A percentile compares a stretch with the other conserved stretches of the same genome.
Conservation (phyloP, 1,140 invertebrate genomes). For the Manduca sexta region DNA sequence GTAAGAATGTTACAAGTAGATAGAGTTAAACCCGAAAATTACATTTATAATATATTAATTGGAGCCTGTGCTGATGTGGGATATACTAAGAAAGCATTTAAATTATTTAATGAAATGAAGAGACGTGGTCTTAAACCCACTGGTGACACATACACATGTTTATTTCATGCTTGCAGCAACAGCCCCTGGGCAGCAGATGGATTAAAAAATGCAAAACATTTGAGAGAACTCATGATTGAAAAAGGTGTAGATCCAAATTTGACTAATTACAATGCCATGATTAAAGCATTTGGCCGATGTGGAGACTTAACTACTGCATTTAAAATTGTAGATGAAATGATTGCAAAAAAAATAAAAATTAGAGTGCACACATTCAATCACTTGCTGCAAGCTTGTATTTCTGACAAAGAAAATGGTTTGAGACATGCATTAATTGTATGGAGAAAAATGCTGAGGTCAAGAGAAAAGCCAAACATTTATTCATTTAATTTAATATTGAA, state of each 20-base stretch:
- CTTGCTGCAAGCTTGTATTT: constrained; percentile 87
- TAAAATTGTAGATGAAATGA: constrained; percentile 88
- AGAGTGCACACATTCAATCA: constrained; percentile 83
- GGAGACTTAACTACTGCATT: constrained; percentile 85
- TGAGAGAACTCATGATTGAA: constrained; percentile 80
- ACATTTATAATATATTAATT: constrained; percentile 88
- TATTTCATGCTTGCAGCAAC: constrained; percentile 92
- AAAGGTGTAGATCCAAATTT: constrained; percentile 81
- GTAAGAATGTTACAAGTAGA: constrained; percentile 83
- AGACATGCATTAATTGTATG: constrained; percentile 87
- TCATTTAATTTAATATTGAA: constrained; percentile 88
- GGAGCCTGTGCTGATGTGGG: constrained; percentile 85
- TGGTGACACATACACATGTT: constrained; percentile 83
- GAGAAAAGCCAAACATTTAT: constrained; percentile 79
- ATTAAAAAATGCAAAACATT: constrained; percentile 76
- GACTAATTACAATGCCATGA: constrained; percentile 89
- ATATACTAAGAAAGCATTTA: constrained; percentile 88
- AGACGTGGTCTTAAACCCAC: constrained; percentile 79
- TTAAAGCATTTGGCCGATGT: constrained; percentile 91
- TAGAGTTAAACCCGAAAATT: constrained; percentile 82
- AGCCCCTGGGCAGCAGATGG: constrained; percentile 80
- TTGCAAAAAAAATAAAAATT: constrained; percentile 77
- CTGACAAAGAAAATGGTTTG: constrained; percentile 85
- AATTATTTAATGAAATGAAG: constrained; percentile 88
- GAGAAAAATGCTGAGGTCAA: constrained; percentile 82